These are phyloP conservation scores for Carettochelys insculpta DNA, from an alignment of 2,113 vertebrate species.

Conservation along the genomic window DNA sequence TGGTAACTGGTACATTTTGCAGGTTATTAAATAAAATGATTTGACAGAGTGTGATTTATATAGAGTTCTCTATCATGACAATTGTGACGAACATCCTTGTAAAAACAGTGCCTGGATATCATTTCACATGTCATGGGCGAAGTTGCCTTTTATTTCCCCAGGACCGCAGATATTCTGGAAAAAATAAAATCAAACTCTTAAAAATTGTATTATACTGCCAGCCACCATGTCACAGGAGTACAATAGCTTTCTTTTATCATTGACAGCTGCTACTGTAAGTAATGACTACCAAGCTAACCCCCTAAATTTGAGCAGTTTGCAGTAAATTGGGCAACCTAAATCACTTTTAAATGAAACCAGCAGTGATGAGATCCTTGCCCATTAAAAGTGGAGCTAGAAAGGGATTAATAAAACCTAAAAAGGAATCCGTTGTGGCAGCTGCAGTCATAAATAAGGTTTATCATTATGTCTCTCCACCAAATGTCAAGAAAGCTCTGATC, in stretches of 20 bases:
- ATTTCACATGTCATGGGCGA: not conserved
- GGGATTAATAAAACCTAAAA: slow-evolving; percentile 22
- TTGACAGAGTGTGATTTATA: not conserved
- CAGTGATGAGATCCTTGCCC: slow-evolving; percentile 12
- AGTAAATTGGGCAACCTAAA: not conserved
- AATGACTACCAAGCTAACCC: not conserved
- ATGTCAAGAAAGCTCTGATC: not conserved
- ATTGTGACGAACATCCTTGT: slow-evolving; percentile 12
- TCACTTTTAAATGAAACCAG: slow-evolving; percentile 31
- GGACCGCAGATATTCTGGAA: not conserved
- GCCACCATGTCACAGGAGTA: slow-evolving; percentile 6
- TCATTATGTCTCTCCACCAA: not conserved
- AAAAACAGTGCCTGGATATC: not conserved
- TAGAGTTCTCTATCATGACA: not conserved
- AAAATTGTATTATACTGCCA: slow-evolving; percentile 16
- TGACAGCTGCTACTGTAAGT: slow-evolving; percentile 28
- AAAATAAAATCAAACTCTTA: slow-evolving; percentile 14
- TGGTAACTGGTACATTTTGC: not conserved
- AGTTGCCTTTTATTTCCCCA: not conserved
- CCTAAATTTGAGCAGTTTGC: slow-evolving; percentile 1
- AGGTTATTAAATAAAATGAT: not conserved
- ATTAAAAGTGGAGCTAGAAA: not conserved
- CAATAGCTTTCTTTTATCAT: slow-evolving; percentile 13
- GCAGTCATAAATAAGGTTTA: slow-evolving; percentile 31
- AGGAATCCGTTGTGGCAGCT: not conserved